Conservation (phyloP, 2,888 invertebrate genomes). For the Campoletis raptor region DNA sequence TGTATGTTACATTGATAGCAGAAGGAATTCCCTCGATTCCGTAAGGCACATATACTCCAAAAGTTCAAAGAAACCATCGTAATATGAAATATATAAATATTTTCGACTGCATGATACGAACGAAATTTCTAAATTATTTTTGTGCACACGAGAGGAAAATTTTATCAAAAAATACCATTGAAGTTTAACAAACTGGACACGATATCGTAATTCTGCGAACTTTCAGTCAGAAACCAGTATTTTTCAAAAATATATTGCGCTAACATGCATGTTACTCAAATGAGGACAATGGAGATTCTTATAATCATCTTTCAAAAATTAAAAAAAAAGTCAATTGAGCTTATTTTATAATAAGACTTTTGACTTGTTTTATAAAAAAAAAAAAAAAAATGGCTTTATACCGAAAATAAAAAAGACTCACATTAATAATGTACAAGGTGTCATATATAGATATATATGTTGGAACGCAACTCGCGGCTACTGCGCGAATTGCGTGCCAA, state of each 20-base stretch:
- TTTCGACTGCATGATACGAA: not conserved
- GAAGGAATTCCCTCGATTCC: slow-evolving; percentile 21
- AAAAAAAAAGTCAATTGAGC: not conserved
- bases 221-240: too few relatives aligned
- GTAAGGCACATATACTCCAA: not conserved
- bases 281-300: too few relatives aligned
- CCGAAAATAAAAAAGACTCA: not conserved
- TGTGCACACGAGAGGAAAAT: not conserved
- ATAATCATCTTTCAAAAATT: not conserved
- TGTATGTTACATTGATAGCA: slow-evolving; percentile 35
- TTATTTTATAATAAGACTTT: not conserved
- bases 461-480: not conserved
- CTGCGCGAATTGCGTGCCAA: slow-evolving; percentile 41
- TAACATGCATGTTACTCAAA: too few relatives aligned
- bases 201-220: not conserved
- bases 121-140: not conserved
- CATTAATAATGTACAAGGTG: not conserved
- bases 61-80: not conserved
- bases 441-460: not conserved
- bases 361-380: not conserved
- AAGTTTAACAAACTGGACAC: not conserved
- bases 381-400: not conserved
- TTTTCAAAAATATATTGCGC: too few relatives aligned
- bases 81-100: not conserved
- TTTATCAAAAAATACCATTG: not conserved